These are phyloP conservation scores for Anoura caudifer DNA, from an alignment of 2,113 vertebrate species.

Conservation along the genomic window DNA sequence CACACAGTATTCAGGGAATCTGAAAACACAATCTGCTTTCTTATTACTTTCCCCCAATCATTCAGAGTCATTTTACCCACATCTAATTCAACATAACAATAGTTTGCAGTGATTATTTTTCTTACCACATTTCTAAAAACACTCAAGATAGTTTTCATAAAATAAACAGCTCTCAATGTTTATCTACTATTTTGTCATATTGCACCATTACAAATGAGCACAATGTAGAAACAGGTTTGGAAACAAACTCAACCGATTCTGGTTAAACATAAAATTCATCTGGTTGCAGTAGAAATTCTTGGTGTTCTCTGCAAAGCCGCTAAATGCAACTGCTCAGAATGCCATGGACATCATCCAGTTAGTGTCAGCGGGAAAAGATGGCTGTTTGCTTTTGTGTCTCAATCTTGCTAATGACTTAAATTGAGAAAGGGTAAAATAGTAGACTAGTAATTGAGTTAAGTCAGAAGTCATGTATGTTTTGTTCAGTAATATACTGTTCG, in stretches of 20 bases:
- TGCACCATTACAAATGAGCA: background rate
- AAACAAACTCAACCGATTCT: background rate
- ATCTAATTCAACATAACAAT: background rate
- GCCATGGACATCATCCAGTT: background rate
- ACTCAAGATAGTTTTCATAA: background rate
- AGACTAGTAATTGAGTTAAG: background rate
- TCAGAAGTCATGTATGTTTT: background rate
- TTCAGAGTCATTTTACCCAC: background rate
- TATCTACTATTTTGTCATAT: background rate
- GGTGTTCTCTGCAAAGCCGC: background rate
- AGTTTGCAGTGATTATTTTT: background rate
- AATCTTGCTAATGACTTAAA: background rate
- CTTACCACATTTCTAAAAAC: background rate
- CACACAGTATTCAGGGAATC: background rate
- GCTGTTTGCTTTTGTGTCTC: background rate
- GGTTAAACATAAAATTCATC: background rate
- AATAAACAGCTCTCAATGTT: background rate
- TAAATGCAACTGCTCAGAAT: background rate
- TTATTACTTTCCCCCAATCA: background rate
- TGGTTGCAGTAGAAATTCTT: background rate
- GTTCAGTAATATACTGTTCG: background rate
- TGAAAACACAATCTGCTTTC: background rate
- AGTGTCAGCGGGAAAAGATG: background rate
- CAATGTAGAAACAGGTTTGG: background rate
- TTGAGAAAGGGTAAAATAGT: background rate